These are phyloP conservation scores for Musca domestica DNA, from an alignment of 1,140 invertebrate genomes.

Conservation along the genomic window DNA sequence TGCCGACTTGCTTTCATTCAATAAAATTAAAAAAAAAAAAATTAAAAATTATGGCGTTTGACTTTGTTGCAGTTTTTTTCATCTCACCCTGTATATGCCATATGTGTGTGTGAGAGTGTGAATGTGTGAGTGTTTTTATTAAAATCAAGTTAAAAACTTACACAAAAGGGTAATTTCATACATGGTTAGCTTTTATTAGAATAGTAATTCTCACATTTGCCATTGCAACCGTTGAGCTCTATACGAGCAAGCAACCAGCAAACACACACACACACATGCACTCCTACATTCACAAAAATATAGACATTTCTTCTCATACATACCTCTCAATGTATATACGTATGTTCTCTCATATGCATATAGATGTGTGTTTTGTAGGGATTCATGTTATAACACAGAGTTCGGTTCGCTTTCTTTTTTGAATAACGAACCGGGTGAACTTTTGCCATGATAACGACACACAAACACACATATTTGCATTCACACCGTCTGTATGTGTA, in stretches of 20 bases:
- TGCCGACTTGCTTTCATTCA: too few species aligned
- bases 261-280: background rate
- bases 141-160: slow-evolving; percentile 20
- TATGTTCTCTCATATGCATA: too few species aligned
- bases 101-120: too few species aligned
- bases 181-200: slow-evolving; percentile 22
- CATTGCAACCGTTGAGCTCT: slow-evolving; percentile 1
- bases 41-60: too few species aligned
- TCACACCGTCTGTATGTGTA: background rate
- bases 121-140: background rate
- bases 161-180: slow-evolving; percentile 21
- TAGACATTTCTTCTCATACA: too few species aligned
- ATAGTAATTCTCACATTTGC: slow-evolving; percentile 16
- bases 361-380: too few species aligned
- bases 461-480: background rate
- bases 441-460: background rate
- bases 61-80: background rate
- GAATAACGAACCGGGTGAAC: slow-evolving; percentile 7
- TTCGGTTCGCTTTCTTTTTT: background rate
- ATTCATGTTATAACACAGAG: too few species aligned
- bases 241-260: background rate
- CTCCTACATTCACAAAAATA: background rate
- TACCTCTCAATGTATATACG: too few species aligned
- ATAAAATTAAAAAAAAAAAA: too few species aligned
- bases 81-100: too few species aligned